Conservation (phyloP, 2,113 vertebrate genomes). For the Trematocara macrostoma region DNA sequence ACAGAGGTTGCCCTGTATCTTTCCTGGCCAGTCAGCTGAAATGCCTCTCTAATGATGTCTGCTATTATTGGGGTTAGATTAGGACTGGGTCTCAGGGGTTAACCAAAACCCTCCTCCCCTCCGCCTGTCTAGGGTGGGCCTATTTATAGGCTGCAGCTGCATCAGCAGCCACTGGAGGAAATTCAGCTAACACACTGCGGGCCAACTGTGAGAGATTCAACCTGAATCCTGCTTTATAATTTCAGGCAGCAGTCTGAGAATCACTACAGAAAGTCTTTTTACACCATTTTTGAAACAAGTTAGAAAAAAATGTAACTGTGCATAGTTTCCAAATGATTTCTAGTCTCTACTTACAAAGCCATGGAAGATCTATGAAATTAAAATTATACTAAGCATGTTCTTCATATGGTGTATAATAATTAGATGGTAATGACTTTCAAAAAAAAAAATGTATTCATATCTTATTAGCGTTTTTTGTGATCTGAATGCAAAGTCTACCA, state of each 20-base stretch:
- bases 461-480: not conserved
- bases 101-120: slow-evolving; percentile 34
- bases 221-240: slow-evolving; percentile 36
- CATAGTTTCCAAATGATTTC: not conserved
- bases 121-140: slow-evolving; percentile 36
- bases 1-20: not conserved
- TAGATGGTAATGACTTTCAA: not conserved
- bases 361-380: not conserved
- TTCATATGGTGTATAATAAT: not conserved
- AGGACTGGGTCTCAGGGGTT: slow-evolving; percentile 56
- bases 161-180: slow-evolving; percentile 51
- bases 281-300: not conserved
- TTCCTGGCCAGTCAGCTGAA: not conserved
- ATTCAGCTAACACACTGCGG: slow-evolving; percentile 39
- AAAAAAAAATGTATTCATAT: not conserved
- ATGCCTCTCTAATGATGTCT: slow-evolving; percentile 26
- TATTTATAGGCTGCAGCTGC: slow-evolving; percentile 71
- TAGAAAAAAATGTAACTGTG: not conserved
- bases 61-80: slow-evolving; percentile 46
- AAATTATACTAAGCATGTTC: not conserved
- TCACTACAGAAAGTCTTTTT: not conserved
- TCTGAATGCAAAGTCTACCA: slow-evolving; percentile 1
- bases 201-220: slow-evolving; percentile 42
- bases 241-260: not conserved
- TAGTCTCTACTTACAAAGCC: not conserved